These are phyloP conservation scores for Prionailurus viverrinus DNA, from an alignment of 2,113 vertebrate species.

Conservation along the genomic window DNA sequence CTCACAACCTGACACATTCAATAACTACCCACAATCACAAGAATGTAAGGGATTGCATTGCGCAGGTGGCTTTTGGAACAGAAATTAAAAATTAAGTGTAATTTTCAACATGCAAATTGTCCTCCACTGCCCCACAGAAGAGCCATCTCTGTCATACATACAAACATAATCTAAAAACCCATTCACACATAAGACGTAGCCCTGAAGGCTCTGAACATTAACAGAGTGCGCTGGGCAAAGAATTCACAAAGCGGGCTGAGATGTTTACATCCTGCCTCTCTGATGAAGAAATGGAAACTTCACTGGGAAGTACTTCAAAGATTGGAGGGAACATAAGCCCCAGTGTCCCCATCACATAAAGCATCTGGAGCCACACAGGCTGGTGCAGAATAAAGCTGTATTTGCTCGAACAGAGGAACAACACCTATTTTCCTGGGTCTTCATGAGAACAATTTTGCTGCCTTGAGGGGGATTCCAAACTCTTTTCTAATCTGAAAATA, in stretches of 20 bases:
- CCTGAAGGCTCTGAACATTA: not conserved
- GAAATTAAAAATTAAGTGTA: slow-evolving; percentile 18
- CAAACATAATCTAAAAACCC: not conserved
- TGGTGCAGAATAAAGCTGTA: not conserved
- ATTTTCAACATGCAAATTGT: not conserved
- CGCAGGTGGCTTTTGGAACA: not conserved
- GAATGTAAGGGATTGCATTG: not conserved
- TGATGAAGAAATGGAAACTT: slow-evolving; percentile 26
- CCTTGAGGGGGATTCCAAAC: not conserved
- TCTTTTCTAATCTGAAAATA: slow-evolving; percentile 45
- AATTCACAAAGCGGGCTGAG: not conserved
- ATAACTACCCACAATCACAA: not conserved
- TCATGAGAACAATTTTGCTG: not conserved
- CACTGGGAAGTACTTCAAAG: slow-evolving; percentile 22
- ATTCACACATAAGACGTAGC: not conserved
- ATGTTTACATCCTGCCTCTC: not conserved
- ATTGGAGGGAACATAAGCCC: not conserved
- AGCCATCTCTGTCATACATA: not conserved
- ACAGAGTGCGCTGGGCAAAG: not conserved
- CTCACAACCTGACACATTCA: not conserved
- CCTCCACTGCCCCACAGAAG: not conserved
- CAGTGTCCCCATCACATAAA: not conserved
- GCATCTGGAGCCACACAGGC: not conserved
- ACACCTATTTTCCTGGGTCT: not conserved
- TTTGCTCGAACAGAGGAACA: not conserved